A percentile compares a stretch with the other conserved stretches of the same genome.
phyloP scores from a whole-genome alignment of 1,140 invertebrate species.

The Sinella curviseta region DNA sequence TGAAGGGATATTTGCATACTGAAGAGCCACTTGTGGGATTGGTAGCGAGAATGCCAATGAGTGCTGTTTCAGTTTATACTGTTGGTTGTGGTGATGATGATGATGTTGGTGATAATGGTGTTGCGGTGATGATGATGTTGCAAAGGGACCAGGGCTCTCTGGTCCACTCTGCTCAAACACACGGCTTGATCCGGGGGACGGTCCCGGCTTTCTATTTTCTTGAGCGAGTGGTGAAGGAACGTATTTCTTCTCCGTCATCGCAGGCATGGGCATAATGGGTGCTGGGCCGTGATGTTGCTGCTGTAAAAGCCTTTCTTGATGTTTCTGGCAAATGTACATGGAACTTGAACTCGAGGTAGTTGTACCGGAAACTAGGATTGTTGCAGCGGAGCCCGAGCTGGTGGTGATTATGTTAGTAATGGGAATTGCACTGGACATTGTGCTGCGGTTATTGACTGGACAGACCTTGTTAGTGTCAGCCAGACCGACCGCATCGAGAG shows the following conservation, averaged over 20 bases:
- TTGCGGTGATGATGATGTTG: neutral
- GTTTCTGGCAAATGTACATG: conserved; percentile 16
- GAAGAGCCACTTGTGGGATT: conserved; percentile 24
- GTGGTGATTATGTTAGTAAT: no score
- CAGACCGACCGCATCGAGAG: neutral
- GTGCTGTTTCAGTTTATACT: neutral
- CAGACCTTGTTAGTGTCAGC: no score
- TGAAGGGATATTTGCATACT: neutral
- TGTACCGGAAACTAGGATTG: neutral
- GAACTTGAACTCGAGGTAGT: neutral
- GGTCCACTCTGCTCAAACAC: neutral
- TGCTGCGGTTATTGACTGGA: no score
- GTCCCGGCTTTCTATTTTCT: neutral
- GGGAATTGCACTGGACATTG: no score
- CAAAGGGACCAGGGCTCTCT: neutral
- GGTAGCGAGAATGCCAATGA: conserved; percentile 16
- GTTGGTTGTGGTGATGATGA: neutral
- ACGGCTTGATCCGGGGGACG: neutral
- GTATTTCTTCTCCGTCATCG: neutral
- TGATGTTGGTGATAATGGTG: neutral
- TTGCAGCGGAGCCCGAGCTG: neutral
- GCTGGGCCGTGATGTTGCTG: neutral
- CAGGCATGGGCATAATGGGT: neutral
- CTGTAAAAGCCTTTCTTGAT: neutral
- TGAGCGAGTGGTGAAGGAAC: neutral